A percentile compares a stretch with the other conserved stretches of the same genome.
These are phyloP conservation scores for Dasyurus viverrinus DNA, from an alignment of 2,113 vertebrate species.

Conservation along the genomic window DNA sequence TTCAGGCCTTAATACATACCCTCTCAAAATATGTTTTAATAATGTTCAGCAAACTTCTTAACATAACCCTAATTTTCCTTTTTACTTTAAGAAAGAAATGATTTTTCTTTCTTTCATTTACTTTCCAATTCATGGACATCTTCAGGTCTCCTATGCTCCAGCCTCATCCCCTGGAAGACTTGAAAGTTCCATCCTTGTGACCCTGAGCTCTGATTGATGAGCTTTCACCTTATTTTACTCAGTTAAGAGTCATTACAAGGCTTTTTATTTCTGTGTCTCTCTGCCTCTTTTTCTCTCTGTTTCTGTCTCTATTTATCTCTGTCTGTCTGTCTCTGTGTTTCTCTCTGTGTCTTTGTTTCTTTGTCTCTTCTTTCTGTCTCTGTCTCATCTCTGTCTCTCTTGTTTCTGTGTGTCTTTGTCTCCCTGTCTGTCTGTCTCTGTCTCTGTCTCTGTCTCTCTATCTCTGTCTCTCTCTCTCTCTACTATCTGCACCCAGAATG, in stretches of 20 bases:
- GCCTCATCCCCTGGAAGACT: not conserved
- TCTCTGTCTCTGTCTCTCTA: not conserved
- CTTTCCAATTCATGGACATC: not conserved
- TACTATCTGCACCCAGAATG: not conserved
- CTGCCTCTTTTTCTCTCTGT: too few species aligned
- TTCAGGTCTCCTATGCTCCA: not conserved
- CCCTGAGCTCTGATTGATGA: not conserved
- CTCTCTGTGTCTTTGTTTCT: too few species aligned
- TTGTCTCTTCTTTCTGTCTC: too few species aligned
- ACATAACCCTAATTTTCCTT: slow-evolving; percentile 23
- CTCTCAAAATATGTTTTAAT: not conserved
- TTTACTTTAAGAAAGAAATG: not conserved
- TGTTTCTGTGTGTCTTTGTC: too few species aligned
- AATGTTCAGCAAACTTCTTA: slow-evolving; percentile 20
- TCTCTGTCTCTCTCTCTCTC: not conserved
- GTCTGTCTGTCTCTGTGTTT: too few species aligned
- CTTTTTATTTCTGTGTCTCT: not conserved
- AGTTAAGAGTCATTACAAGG: not conserved
- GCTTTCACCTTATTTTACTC: not conserved
- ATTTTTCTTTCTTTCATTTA: not conserved
- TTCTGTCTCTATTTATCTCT: too few species aligned
- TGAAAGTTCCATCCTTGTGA: not conserved
- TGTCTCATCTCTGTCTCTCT: not conserved
- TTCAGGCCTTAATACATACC: not conserved
- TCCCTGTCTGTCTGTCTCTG: too few species aligned